Base-by-base conservation (phyloP, 2,888 invertebrate species). In the Argynnis bischoffii region DNA sequence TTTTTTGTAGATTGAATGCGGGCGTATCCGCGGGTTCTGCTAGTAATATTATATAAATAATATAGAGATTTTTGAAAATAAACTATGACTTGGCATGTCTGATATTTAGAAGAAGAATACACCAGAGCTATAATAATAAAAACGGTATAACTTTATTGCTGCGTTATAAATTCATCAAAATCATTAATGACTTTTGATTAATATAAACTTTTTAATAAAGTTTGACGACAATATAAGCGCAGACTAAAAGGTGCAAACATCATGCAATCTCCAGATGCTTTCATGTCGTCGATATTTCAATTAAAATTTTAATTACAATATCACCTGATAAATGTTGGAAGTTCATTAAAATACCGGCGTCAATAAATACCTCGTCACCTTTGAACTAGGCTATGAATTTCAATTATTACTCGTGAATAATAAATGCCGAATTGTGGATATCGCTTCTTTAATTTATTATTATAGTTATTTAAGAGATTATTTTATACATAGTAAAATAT, bases 251-350 rank as follows among this genome's bases (percentile, higher is more conserved):
- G n/a, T 48, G 53, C 31, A 48, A 59, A 61, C 41, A 60, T 55
- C 26, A 5, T 59, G 48, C 48, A 59, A 48, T 59, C 26, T 48
- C 48, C 31, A 48, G n/a, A 59, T 31, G 48, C 11, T 59, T 26
- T 31, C 60, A 14, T 54, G 51, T 31, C 55, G 47, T 21, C 59
- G 60, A 55, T 50, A 60, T 66, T 66, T 66, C 50, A 66, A 66
- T 66, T 66, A 66, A 71, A 66, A 69, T 65, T 66, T 67, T 71
- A 67, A 74, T 71, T 67, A 64, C 65, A 63, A 66, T 57, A 72
- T 69, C 60, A 55, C 46, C 69, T 70, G 66, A 69, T 67, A 67
- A 69, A 69, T 51, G 64, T 65, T 48, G 55, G 63, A 56, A 56
- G 56, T 70, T 73, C 67, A 71, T 74, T 74, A 69, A 72, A 67